Evolutionary conservation across 1,140 invertebrate genomes (phyloP).

Genomic region (Cyrtorhinus lividipennis): DNA sequence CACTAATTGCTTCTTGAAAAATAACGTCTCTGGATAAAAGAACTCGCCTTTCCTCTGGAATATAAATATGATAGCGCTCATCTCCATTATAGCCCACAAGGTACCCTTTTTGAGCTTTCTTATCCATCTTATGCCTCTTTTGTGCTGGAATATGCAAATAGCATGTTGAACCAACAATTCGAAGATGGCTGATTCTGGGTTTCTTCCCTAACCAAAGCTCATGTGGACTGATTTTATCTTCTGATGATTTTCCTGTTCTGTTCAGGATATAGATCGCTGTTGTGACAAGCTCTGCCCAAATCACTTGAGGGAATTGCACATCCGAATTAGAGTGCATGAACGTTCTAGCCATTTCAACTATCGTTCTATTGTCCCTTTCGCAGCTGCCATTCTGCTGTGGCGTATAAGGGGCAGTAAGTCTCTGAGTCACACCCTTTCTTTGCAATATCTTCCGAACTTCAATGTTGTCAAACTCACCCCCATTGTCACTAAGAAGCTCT

Average conservation of each 20-base stretch:
- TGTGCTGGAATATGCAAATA: constrained; percentile 10
- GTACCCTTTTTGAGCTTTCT: no score
- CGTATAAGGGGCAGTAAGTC: constrained; percentile 17
- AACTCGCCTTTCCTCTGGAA: background rate
- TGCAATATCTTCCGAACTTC: constrained; percentile 25
- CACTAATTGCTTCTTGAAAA: constrained; percentile 15
- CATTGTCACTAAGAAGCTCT: constrained; percentile 28
- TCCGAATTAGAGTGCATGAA: constrained; percentile 16
- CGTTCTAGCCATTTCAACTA: constrained; percentile 19
- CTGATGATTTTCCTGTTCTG: constrained; percentile 16
- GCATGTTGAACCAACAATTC: constrained; percentile 5
- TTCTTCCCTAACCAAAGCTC: constrained; percentile 27
- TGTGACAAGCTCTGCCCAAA: constrained; percentile 16
- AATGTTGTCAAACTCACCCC: constrained; percentile 24
- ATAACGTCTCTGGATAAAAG: constrained; percentile 18
- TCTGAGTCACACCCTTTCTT: constrained; percentile 18
- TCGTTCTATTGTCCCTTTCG: constrained; percentile 15
- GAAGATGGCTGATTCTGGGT: no score
- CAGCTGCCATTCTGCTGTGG: constrained; percentile 18
- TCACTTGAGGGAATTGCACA: constrained; percentile 14
- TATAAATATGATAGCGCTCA: constrained; percentile 16
- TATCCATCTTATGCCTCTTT: constrained; percentile 8
- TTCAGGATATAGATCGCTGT: constrained; percentile 14
- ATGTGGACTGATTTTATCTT: constrained; percentile 26
- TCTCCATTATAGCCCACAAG: constrained; percentile 19